Evolutionary conservation across 2,797 vertebrate species (phyloP), one percentile per base, ranked within the genome.

Genomic region (Microctenopoma stevenorrisi): DNA sequence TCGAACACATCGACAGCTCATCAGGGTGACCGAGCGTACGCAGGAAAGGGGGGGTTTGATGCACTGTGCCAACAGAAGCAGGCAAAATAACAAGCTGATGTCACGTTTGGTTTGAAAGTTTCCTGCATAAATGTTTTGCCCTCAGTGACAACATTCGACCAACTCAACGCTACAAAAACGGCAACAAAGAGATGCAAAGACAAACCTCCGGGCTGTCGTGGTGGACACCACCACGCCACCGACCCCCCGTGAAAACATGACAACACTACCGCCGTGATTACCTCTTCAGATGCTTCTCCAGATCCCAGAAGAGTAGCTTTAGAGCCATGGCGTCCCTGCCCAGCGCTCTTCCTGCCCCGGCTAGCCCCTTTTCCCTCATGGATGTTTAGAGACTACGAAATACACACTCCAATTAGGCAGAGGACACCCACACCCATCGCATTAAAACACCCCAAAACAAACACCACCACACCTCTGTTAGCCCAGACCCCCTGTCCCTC

Each of bases 271-370:
- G 79, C 53, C 64, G 74, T 73, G 35, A 42, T 90, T 90, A 93
- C 92, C 92, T 93, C 87, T 90, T 92, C 76, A 91, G 86, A 86
- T 91, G 90, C 68, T 87, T 88, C 87, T 93, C 90, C 84, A 93
- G 90, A 72, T 93, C 91, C 90, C 90, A 93, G 88, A 93, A 91
- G 83, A 93, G 79, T 82, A 92, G 83, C 71, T 89, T 88, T 11
- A 93, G 73, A 46, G 90, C 72, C 89, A 90, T 88, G 72, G 57
- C 55, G 63, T 91, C 72, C 79, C 73, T 72, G 79, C 81, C 79
- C 76, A 40, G 85, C 7, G 48, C 80, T 79, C 83, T 82, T 83
- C 81, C 75, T 51, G 74, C 59, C 83, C 68, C 55, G 40, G 77
- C 16, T 54, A 79, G 83, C 75, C 76, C 84, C 65, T 73, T 82